Percentiles rank a stretch among this genome's conserved stretches.
phyloP scores from a whole-genome alignment of 1,140 invertebrate genomes.

The Bombus confusus region DNA sequence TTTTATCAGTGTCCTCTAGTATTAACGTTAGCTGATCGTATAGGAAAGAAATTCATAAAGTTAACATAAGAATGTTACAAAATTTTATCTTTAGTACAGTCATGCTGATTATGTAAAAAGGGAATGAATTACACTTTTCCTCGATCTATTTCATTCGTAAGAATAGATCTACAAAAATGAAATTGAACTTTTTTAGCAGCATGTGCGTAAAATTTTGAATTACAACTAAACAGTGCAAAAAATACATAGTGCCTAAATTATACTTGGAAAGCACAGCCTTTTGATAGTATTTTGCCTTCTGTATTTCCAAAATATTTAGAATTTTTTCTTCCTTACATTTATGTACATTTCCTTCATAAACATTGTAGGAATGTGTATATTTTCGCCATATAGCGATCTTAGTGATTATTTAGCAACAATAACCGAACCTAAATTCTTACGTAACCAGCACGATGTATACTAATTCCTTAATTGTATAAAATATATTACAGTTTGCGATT shows the following conservation, averaged over 20 bases:
- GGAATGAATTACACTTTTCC: neutral
- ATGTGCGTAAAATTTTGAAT: too few species aligned
- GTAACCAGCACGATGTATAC: neutral
- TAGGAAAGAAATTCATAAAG: too few species aligned
- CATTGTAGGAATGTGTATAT: neutral
- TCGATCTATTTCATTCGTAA: neutral
- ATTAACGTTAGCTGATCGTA: neutral
- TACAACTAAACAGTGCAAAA: too few species aligned
- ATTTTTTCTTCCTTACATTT: neutral
- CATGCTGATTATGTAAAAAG: neutral
- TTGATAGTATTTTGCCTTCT: neutral
- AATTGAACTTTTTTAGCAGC: neutral
- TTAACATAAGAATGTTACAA: neutral
- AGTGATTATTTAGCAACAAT: neutral
- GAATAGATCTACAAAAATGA: neutral
- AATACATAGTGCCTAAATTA: too few species aligned
- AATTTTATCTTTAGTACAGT: neutral
- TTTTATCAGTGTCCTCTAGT: neutral
- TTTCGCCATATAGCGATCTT: neutral
- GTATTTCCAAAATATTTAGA: neutral
- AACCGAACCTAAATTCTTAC: neutral
- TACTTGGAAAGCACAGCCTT: too few species aligned
- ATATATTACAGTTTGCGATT: neutral
- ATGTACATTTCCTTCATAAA: neutral
- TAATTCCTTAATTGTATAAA: too few species aligned